These are phyloP conservation scores for Lontra canadensis DNA, from an alignment of 2,113 vertebrate genomes.

Conservation along the genomic window DNA sequence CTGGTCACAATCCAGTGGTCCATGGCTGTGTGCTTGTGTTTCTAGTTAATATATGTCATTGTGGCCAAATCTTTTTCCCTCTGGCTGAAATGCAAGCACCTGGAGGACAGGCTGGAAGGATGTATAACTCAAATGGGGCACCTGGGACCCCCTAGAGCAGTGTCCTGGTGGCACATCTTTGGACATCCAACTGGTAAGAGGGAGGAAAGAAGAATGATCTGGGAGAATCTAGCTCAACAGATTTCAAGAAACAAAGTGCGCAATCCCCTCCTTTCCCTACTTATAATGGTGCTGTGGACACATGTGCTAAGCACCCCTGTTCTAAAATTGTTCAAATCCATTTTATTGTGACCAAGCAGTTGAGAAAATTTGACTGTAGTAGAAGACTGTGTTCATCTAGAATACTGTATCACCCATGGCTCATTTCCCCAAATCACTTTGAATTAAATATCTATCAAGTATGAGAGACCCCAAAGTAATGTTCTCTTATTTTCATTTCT, in stretches of 20 bases:
- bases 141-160: neutral
- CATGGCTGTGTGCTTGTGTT: neutral
- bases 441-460: neutral
- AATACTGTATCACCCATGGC: neutral
- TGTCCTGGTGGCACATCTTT: neutral
- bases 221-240: neutral
- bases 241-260: neutral
- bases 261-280: neutral
- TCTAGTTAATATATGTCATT: too few relatives aligned
- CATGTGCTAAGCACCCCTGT: too few relatives aligned
- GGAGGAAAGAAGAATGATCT: neutral
- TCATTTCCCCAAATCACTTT: neutral
- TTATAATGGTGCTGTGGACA: neutral
- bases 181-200: neutral
- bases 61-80: neutral
- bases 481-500: neutral
- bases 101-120: neutral
- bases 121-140: neutral
- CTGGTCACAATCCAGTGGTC: neutral
- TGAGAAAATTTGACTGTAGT: neutral
- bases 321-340: neutral
- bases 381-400: neutral
- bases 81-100: neutral
- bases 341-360: neutral
- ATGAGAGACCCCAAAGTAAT: neutral